Evolutionary conservation across 2,797 vertebrate species (phyloP), one percentile per base, ranked within the genome.

Genomic region (Chelonia mydas): DNA sequence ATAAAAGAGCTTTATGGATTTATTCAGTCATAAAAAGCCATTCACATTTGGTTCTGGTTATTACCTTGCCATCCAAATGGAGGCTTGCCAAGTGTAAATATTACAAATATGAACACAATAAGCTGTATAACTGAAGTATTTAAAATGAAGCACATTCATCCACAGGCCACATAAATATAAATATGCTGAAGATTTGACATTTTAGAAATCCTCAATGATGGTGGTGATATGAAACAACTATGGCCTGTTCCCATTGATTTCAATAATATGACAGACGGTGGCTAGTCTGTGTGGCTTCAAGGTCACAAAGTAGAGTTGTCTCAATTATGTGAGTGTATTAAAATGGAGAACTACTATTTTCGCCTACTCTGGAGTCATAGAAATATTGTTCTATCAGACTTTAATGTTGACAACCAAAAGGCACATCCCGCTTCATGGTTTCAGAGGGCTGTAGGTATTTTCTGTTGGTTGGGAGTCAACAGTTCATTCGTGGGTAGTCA

Each of bases 101-200:
- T 50, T 31, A 41, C 41, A 80, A 54, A 61, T 72, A 41, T 41
- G 5, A 72, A 41, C 21, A 25, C 68, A 72, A 23, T 28, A 76
- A 59, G 45, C 19, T 74, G 27, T 74, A 41, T 72, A 72, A 41
- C 37, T 41, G 21, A 37, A 72, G 4, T 7, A 90, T 33, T 23
- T 68, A 87, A 90, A 87, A n/a, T 68, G 3, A 79, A 19, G 2
- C 33, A 2, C 33, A 90, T 0, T 0, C 2, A 82, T 17, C 2
- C 2, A 4, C 85, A 5, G 41, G 83, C 47, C 2, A 6, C 47
- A 86, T 76, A 15, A 33, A 61, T 61, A 61, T 61, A 2, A 27
- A 25, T 90, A 13, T 81, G 45, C n/a, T 86, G 2, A 54, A 76
- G 37, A 9, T 19, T 82, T 90, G 23, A 3, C 9, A 91, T 95